Conservation (phyloP, 2,888 invertebrate genomes). For the Lepidochitona cinerea region DNA sequence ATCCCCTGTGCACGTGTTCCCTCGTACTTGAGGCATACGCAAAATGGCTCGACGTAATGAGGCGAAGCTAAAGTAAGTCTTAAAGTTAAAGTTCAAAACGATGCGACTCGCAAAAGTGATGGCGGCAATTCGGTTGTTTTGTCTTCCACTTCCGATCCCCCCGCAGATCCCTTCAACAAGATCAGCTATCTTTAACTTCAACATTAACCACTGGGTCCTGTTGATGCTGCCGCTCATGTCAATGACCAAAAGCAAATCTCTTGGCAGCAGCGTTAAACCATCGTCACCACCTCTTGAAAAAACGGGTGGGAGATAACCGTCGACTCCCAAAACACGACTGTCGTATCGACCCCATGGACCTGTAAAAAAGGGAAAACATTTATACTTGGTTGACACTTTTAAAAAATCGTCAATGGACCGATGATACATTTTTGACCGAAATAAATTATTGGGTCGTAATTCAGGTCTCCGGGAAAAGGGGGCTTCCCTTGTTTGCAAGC, state of each 20-base stretch:
- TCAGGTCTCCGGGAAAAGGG: too few relatives aligned
- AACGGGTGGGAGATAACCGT: too few relatives aligned
- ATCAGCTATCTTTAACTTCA: not conserved
- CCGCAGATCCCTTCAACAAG: not conserved
- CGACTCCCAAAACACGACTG: too few relatives aligned
- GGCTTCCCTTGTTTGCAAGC: too few relatives aligned
- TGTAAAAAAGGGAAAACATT: too few relatives aligned
- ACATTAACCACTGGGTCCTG: not conserved
- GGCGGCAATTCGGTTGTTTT: not conserved
- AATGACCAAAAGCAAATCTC: not conserved
- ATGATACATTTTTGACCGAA: too few relatives aligned
- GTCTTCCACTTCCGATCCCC: not conserved
- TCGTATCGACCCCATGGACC: too few relatives aligned
- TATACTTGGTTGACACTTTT: too few relatives aligned
- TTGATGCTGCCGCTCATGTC: not conserved
- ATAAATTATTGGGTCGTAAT: too few relatives aligned
- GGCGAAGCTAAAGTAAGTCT: not conserved
- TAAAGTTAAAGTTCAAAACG: not conserved
- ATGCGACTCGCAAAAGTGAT: not conserved
- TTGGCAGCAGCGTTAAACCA: too few relatives aligned
- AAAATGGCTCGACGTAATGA: not conserved
- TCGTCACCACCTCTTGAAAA: too few relatives aligned
- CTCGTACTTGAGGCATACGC: not conserved
- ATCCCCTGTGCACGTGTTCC: not conserved
- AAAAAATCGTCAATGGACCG: too few relatives aligned